Conservation (phyloP, 2,888 invertebrate species). For the Digitonthophagus gazella region DNA sequence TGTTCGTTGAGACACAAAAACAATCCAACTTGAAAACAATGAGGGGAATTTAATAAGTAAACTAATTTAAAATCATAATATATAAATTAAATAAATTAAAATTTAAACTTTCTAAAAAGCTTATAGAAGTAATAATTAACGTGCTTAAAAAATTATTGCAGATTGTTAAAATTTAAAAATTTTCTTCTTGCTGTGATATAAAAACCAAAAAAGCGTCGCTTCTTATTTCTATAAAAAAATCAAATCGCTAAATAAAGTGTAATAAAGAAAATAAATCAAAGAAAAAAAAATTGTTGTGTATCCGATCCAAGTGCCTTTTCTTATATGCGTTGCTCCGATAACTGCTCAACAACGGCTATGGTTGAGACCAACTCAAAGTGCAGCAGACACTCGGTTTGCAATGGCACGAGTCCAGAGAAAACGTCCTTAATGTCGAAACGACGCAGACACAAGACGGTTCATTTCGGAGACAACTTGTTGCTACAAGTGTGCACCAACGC, state of each 20-base stretch:
- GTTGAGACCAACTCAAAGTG: constrained; percentile 50
- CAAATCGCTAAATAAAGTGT: background rate
- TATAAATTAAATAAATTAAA: background rate
- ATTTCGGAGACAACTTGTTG: constrained; percentile 73
- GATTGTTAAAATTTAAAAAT: background rate
- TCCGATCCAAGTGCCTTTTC: background rate
- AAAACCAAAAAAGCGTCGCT: constrained; percentile 12
- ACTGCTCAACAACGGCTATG: constrained; percentile 42
- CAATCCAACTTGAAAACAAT: background rate
- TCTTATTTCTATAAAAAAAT: constrained; percentile 6
- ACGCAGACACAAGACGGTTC: constrained; percentile 74
- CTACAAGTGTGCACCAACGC: constrained; percentile 74
- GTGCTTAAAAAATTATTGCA: background rate
- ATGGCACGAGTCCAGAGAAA: constrained; percentile 47
- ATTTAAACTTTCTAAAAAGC: too few species aligned
- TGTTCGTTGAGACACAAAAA: background rate
- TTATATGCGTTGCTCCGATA: background rate
- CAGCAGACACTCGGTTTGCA: constrained; percentile 42
- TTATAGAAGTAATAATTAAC: too few species aligned
- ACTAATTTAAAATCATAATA: background rate
- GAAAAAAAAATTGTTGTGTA: background rate
- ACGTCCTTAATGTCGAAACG: constrained; percentile 60
- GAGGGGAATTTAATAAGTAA: background rate
- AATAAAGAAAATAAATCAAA: constrained; percentile 16
- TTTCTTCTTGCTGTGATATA: background rate